Conservation (phyloP, 2,888 invertebrate species). For the Coenonympha glycerion region DNA sequence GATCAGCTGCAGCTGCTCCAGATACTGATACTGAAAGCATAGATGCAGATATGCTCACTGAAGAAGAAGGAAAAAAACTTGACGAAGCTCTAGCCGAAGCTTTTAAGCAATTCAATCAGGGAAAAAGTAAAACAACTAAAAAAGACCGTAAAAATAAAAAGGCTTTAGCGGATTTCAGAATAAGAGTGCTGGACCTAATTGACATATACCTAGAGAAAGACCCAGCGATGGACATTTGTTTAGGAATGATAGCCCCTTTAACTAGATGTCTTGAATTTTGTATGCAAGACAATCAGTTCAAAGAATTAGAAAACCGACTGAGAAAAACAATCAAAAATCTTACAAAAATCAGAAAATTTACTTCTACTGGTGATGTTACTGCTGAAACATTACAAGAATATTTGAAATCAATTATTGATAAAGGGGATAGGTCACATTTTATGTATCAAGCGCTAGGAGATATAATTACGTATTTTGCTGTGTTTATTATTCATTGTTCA, state of each 20-base stretch:
- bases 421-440: slow-evolving; percentile 78
- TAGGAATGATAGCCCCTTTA: slow-evolving; percentile 82
- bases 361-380: slow-evolving; percentile 72
- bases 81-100: slow-evolving; percentile 84
- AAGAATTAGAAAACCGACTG: slow-evolving; percentile 79
- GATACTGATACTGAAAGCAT: slow-evolving; percentile 81
- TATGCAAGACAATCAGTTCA: slow-evolving; percentile 80
- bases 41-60: slow-evolving; percentile 84
- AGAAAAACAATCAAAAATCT: slow-evolving; percentile 78
- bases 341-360: slow-evolving; percentile 77
- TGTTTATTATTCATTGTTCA: slow-evolving; percentile 79
- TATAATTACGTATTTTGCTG: slow-evolving; percentile 78
- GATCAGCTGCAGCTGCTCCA: slow-evolving; percentile 72
- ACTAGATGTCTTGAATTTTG: slow-evolving; percentile 82
- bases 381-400: slow-evolving; percentile 72
- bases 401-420: slow-evolving; percentile 76
- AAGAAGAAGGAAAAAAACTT: slow-evolving; percentile 83
- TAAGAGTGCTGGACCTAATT: slow-evolving; percentile 83
- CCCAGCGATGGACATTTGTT: slow-evolving; percentile 79
- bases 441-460: slow-evolving; percentile 81
- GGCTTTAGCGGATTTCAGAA: slow-evolving; percentile 81
- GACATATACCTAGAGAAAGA: slow-evolving; percentile 83
- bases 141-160: slow-evolving; percentile 79
- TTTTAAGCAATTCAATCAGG: slow-evolving; percentile 79
- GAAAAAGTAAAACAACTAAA: slow-evolving; percentile 70